These are phyloP conservation scores for Drosophila histrio DNA, from an alignment of 2,888 invertebrate species.

Conservation along the genomic window DNA sequence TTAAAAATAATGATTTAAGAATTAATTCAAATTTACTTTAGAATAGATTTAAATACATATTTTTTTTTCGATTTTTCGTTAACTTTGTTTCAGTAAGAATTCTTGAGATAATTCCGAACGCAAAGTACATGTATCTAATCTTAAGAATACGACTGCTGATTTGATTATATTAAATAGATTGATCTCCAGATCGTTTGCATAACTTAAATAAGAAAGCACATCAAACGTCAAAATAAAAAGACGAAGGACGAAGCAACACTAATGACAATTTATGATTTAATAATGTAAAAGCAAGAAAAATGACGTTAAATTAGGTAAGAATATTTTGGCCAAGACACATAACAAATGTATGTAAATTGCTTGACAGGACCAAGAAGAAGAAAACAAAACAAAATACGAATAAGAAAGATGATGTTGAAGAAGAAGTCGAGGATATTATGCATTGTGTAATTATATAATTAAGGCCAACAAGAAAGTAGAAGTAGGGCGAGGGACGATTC, in stretches of 20 bases:
- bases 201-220: background rate
- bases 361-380: conserved; percentile 3
- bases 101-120: too few relatives aligned
- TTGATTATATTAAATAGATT: background rate
- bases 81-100: too few relatives aligned
- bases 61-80: too few relatives aligned
- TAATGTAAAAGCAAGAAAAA: conserved; percentile 15
- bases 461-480: background rate
- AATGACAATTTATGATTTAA: conserved; percentile 15
- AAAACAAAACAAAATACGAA: background rate
- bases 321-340: conserved; percentile 2
- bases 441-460: conserved; percentile 42
- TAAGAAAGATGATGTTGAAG: background rate
- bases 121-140: too few relatives aligned
- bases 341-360: conserved; percentile 48
- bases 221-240: background rate
- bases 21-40: too few relatives aligned
- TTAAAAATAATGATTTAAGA: too few relatives aligned
- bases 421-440: conserved; percentile 12
- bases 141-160: too few relatives aligned
- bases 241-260: background rate
- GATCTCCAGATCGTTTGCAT: background rate
- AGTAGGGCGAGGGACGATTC: background rate
- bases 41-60: too few relatives aligned
- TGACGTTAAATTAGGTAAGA: background rate